Conservation (phyloP, 2,888 invertebrate species). For the Pimpla rufipes region DNA sequence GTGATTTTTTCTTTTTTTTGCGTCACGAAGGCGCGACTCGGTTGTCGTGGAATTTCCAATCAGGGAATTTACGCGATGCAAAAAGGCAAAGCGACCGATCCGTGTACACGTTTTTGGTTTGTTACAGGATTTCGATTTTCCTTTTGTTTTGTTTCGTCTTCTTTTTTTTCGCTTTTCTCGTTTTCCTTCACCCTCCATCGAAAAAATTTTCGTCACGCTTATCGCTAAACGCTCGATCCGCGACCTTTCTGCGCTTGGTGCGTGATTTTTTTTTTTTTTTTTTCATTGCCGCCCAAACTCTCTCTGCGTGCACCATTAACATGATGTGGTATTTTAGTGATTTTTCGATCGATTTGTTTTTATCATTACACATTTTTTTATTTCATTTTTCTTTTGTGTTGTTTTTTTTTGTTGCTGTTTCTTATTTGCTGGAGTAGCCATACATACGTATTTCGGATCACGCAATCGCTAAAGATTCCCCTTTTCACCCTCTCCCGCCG, state of each 20-base stretch:
- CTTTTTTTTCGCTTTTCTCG: constrained; percentile 7
- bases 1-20: constrained; percentile 9
- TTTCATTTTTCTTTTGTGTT: constrained; percentile 66
- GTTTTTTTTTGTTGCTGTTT: constrained; percentile 64
- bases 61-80: constrained; percentile 45
- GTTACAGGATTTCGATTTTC: constrained; percentile 17
- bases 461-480: constrained; percentile 82
- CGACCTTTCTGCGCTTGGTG: constrained; percentile 41
- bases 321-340: constrained; percentile 65
- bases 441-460: constrained; percentile 81
- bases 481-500: constrained; percentile 57
- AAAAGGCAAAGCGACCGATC: constrained; percentile 31
- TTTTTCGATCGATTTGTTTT: constrained; percentile 65
- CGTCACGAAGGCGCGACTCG: constrained; percentile 38
- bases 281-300: constrained; percentile 38
- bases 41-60: constrained; percentile 46
- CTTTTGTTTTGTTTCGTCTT: background rate
- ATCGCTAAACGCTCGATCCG: constrained; percentile 47
- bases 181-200: constrained; percentile 15
- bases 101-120: constrained; percentile 13
- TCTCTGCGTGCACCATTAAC: constrained; percentile 52
- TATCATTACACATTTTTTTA: constrained; percentile 37
- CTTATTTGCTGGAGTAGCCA: constrained; percentile 78
- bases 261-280: too few species aligned
- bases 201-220: constrained; percentile 54